Conservation (phyloP, 2,797 vertebrate species). For the Characodon lateralis region DNA sequence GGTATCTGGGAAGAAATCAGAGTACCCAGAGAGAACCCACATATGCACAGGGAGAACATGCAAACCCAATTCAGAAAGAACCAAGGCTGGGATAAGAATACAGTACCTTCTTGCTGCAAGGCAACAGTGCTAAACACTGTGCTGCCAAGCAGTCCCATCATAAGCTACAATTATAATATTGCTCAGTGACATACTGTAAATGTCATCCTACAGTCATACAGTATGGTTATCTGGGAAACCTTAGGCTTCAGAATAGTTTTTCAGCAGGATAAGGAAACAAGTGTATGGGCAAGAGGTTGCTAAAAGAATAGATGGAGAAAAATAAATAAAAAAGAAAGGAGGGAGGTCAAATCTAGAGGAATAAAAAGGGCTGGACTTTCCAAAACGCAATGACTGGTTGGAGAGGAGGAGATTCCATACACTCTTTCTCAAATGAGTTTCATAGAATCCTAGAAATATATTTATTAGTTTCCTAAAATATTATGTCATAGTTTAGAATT, state of each 20-base stretch:
- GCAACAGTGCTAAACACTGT: background rate
- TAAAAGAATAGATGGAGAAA: conserved; percentile 44
- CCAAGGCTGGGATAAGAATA: too few species aligned
- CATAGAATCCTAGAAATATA: background rate
- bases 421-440: conserved; percentile 53
- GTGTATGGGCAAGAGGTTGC: conserved; percentile 8
- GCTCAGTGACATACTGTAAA: conserved; percentile 36
- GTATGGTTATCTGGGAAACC: background rate
- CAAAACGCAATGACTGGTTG: conserved; percentile 68
- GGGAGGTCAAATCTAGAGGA: conserved; percentile 1
- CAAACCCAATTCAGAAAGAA: too few species aligned
- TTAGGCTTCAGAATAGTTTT: background rate
- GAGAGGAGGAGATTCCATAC: conserved; percentile 34
- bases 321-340: conserved; percentile 20
- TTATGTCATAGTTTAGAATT: background rate
- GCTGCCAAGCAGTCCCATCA: background rate
- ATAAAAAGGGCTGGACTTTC: conserved; percentile 64
- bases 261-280: conserved; percentile 18
- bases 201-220: background rate
- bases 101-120: too few species aligned
- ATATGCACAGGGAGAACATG: too few species aligned
- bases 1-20: too few species aligned
- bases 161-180: conserved; percentile 32
- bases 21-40: too few species aligned
- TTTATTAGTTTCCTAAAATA: background rate